Conservation (phyloP, 2,113 vertebrate genomes). For the Spheniscus mendiculus region DNA sequence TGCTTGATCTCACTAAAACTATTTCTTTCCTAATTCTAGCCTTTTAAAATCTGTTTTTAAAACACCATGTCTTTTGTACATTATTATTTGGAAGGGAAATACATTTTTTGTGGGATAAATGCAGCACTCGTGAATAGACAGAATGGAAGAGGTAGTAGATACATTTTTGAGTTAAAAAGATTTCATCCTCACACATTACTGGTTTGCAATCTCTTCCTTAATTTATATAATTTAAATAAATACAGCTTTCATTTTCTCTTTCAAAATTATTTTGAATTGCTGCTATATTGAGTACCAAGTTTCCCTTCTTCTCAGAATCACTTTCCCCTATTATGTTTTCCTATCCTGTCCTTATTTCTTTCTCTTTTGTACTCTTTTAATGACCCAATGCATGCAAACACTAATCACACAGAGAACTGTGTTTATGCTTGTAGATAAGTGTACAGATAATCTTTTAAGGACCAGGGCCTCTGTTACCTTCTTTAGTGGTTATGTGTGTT, state of each 20-base stretch:
- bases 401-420: background rate
- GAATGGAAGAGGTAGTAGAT: background rate
- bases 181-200: background rate
- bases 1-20: background rate
- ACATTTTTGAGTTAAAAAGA: conserved; percentile 13
- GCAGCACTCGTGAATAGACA: background rate
- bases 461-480: background rate
- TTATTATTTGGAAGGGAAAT: background rate
- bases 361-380: background rate
- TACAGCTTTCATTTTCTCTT: conserved; percentile 1
- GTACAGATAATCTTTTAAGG: background rate
- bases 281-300: background rate
- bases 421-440: background rate
- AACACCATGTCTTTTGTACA: background rate
- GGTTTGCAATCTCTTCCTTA: background rate
- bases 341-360: background rate
- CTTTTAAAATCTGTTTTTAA: background rate
- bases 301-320: background rate
- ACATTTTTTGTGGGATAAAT: background rate
- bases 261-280: conserved; percentile 14
- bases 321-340: background rate
- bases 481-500: background rate
- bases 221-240: conserved; percentile 36
- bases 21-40: background rate
- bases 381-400: background rate